A percentile compares a stretch with the other conserved stretches of the same genome.
Conservation (phyloP, 2,113 vertebrate species). For the Myrmophylax atrothorax region DNA sequence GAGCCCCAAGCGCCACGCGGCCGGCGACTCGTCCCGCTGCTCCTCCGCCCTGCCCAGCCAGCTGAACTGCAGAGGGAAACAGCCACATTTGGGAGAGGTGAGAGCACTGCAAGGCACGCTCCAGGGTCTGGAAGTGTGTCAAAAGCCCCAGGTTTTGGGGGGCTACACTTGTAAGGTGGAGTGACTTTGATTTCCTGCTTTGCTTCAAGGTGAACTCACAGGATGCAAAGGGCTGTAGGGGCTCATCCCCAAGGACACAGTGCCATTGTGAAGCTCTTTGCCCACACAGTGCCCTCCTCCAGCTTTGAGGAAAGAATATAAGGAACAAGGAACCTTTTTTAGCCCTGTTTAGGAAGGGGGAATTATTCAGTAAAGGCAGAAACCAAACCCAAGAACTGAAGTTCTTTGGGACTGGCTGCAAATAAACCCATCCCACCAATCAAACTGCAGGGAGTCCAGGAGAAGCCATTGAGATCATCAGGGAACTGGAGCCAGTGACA, state of each 20-base stretch:
- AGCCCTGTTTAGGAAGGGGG: background rate
- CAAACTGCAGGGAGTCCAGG: background rate
- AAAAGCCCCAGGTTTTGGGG: background rate
- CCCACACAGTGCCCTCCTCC: background rate
- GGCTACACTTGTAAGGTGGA: background rate
- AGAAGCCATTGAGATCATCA: background rate
- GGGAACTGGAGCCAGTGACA: background rate
- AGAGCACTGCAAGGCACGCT: background rate
- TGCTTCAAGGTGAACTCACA: background rate
- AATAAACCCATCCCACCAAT: background rate
- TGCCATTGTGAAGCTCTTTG: background rate
- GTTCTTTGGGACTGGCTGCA: background rate
- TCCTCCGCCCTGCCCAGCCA: slow-evolving; percentile 73
- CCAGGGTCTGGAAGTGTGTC: background rate
- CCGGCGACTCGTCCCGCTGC: slow-evolving; percentile 78
- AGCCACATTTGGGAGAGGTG: background rate
- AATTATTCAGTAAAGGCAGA: background rate
- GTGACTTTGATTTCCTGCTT: background rate
- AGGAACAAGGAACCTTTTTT: background rate
- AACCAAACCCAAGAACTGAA: background rate
- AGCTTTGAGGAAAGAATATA: background rate
- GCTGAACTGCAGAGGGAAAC: slow-evolving; percentile 47
- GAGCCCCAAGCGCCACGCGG: slow-evolving; percentile 76
- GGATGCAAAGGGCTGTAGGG: background rate
- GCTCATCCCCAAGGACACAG: background rate